Evolutionary conservation across 2,888 invertebrate genomes (phyloP).

Genomic region (Himalopsyche kuldschensis): DNA sequence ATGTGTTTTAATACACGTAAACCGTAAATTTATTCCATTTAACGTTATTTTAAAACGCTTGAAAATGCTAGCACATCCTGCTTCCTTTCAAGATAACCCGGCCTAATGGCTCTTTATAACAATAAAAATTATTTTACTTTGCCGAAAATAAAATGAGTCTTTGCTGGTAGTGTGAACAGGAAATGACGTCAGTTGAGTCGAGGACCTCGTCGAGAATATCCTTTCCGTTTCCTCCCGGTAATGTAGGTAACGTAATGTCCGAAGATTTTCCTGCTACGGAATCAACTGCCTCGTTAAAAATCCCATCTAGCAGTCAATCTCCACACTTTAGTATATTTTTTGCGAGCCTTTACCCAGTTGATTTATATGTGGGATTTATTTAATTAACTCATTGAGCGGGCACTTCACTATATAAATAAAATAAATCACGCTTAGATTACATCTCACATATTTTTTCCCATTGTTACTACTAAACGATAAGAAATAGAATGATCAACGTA

Average conservation of each 20-base stretch:
- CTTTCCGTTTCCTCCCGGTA: constrained; percentile 24
- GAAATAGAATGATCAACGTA: no score
- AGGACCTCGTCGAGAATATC: neutral
- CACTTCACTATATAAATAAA: no score
- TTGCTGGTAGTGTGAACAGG: neutral
- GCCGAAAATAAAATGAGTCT: constrained; percentile 18
- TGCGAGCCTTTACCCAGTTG: neutral
- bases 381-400: neutral
- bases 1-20: neutral
- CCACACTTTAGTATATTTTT: neutral
- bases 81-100: constrained; percentile 24
- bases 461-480: no score
- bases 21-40: neutral
- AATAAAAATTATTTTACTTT: constrained; percentile 34
- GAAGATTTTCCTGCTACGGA: constrained; percentile 20
- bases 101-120: constrained; percentile 19
- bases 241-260: constrained; percentile 28
- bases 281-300: constrained; percentile 22
- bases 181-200: neutral
- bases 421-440: no score
- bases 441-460: no score
- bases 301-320: neutral
- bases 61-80: neutral
- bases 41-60: neutral
- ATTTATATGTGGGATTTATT: neutral